Base-by-base conservation (phyloP, 1,140 invertebrate genomes). In the Drosophila pallidifrons region DNA sequence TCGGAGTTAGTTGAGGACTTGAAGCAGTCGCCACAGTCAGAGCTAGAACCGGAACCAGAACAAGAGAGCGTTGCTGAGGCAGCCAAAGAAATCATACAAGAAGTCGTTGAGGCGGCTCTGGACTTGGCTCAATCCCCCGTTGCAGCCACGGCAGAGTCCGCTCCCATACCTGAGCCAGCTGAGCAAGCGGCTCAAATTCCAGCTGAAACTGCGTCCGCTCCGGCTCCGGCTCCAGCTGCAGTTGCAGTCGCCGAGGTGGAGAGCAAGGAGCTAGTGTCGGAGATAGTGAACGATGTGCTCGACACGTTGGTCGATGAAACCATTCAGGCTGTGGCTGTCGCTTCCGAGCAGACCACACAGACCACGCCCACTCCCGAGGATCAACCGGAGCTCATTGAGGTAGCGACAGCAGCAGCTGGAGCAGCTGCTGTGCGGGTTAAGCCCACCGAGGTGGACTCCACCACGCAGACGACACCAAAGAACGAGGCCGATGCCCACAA, bases 391-490 rank as follows among this genome's bases (percentile, higher is more conserved):
- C 20, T 11, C 3, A 16, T 35, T 10, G 43, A 76, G 20, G 47
- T 58, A 38, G 58, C 67, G 8, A 10, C 46, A 70, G 7, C 46
- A 72, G 28, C 61, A 16, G n/a, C 61, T 5, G 10, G 49, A 51
- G 1, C 15, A n/a, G 38, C 66, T 15, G 32, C 20, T 45, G 5
- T 67, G 15, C 79, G 82, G 3, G 67, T 70, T 0, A 82, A 82
- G 38, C 85, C 82, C 52, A 89, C 59, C n/a, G 89, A 91, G 30
- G 82, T 91, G 38, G 89, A 91, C 52, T 91, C 89, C 6, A 91
- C 89, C 8, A 91, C 89, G n/a, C 89, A 91, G 71, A 91, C 89
- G 13, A 91, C 89, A 51, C 89, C 89, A 25, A 91, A 91, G 35
- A 91, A 83, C 15, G 81, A 91, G 67, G 75, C 90, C 8, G 79